Percentiles rank a stretch among this genome's conserved stretches.
Evolutionary conservation across 2,113 vertebrate genomes (phyloP).

Genomic region (Turnix velox): DNA sequence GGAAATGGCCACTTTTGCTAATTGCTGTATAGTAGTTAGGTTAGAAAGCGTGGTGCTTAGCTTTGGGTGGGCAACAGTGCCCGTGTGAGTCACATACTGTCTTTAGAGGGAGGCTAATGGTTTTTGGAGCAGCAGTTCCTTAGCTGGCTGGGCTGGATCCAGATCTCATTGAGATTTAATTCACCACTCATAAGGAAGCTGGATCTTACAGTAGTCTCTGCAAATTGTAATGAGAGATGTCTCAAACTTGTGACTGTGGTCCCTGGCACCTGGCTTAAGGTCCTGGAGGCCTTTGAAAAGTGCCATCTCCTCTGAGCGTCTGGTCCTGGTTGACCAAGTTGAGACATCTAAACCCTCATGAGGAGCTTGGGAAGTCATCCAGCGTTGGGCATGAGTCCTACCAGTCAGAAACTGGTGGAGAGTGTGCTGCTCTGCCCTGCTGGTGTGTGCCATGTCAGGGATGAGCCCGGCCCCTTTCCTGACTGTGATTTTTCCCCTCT

Average conservation of each 20-base stretch:
- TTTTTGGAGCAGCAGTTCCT: constrained; percentile 12
- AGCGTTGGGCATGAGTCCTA: rapidly evolving
- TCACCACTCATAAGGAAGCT: background rate
- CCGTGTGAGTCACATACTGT: background rate
- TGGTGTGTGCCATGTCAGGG: rapidly evolving
- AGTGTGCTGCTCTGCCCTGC: rapidly evolving
- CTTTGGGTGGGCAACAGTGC: background rate
- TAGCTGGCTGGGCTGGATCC: constrained; percentile 12
- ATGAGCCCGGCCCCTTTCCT: background rate
- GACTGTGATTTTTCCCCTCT: background rate
- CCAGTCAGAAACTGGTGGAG: background rate
- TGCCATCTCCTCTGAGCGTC: rapidly evolving
- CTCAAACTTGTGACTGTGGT: background rate
- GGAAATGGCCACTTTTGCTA: background rate
- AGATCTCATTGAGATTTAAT: constrained; percentile 47
- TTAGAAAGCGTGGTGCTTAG: background rate
- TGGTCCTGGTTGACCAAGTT: background rate
- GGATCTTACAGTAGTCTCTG: background rate
- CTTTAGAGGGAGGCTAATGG: constrained; percentile 1
- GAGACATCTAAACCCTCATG: background rate
- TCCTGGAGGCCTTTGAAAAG: background rate
- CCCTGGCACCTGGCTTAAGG: background rate
- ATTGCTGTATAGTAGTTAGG: background rate
- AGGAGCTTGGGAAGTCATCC: background rate
- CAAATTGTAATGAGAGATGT: background rate